Base-by-base conservation (phyloP, 2,888 invertebrate genomes). In the Lasioglossum calceatum region DNA sequence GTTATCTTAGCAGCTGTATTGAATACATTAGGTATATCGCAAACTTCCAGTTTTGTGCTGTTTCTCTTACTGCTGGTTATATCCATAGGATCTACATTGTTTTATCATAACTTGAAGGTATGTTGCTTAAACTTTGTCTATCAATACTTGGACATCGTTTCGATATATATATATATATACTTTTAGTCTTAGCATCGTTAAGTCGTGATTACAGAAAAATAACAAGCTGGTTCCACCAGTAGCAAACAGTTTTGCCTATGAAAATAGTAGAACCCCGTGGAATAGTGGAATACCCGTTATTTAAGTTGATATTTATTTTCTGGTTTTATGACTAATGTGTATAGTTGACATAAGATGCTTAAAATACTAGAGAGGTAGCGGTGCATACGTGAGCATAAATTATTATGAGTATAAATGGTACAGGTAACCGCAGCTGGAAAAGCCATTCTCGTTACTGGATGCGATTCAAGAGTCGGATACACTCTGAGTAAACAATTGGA, bases 51-150 rank as follows among this genome's bases (percentile, higher is more conserved):
- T 81, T 97, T 98, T 94, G 97, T 97, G 14, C 96, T 98, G 32
- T 98, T 98, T 95, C 96, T 98, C 54, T 97, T 97, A 96, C 97
- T 98, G 94, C 88, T 95, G 73, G 96, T 97, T 77, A 96, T 97
- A 92, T 97, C 97, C 77, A 96, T 97, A 87, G 97, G 97, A 44
- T 97, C 97, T 4, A 97, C 98, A 16, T 96, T 98, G 95, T 98
- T 98, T 95, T 98, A 98, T 95, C 98, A 98, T 93, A 98, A 98
- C 94, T 96, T 98, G 76, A 98, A 98, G 97, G 98, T 98, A 96
- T 96, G 87, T 79, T 32, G n/a, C 42, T 58, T 44, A 73, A 72
- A 64, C 54, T 44, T 27, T 19, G n/a, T 42, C 16, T 54, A 23
- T 54, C 19, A 61, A 27, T 61, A n/a, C 14, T 27, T 27, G 4